phyloP scores from a whole-genome alignment of 2,888 invertebrate species.

The Lasioglossum zephyrum region DNA sequence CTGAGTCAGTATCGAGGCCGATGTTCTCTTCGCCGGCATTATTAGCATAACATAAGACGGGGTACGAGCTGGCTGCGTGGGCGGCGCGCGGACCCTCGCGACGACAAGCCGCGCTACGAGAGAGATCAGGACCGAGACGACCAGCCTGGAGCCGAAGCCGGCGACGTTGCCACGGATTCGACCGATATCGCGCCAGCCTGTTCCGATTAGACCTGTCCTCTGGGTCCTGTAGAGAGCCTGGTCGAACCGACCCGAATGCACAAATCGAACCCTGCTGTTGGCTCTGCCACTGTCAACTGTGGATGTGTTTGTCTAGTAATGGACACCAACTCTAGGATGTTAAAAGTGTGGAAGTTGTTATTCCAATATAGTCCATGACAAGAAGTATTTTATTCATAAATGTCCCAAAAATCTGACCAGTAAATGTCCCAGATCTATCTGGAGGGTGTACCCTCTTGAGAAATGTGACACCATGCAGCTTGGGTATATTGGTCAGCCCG shows the following conservation, averaged over 20 bases:
- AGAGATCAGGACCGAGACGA: conserved; percentile 29
- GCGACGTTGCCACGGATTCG: conserved; percentile 37
- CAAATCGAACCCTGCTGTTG: not conserved
- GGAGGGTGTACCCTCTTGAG: too few relatives aligned
- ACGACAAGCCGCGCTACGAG: conserved; percentile 40
- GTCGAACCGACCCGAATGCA: not conserved
- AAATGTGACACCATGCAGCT: too few relatives aligned
- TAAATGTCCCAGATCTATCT: too few relatives aligned
- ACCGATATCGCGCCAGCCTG: conserved; percentile 22
- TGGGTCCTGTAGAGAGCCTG: not conserved
- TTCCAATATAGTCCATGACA: too few relatives aligned
- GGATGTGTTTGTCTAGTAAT: not conserved
- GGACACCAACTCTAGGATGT: too few relatives aligned
- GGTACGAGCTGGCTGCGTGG: conserved; percentile 64
- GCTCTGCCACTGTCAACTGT: not conserved
- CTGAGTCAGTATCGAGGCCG: conserved; percentile 67
- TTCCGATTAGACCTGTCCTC: conserved; percentile 27
- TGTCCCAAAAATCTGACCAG: too few relatives aligned
- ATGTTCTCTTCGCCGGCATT: conserved; percentile 66
- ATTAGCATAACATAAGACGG: conserved; percentile 73
- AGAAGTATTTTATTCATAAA: too few relatives aligned
- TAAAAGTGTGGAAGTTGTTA: too few relatives aligned
- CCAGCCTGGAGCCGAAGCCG: conserved; percentile 27
- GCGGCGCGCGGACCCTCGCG: conserved; percentile 59
- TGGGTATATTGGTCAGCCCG: too few relatives aligned